phyloP scores from a whole-genome alignment of 2,888 invertebrate genomes.

The Epinotia brunnichana region DNA sequence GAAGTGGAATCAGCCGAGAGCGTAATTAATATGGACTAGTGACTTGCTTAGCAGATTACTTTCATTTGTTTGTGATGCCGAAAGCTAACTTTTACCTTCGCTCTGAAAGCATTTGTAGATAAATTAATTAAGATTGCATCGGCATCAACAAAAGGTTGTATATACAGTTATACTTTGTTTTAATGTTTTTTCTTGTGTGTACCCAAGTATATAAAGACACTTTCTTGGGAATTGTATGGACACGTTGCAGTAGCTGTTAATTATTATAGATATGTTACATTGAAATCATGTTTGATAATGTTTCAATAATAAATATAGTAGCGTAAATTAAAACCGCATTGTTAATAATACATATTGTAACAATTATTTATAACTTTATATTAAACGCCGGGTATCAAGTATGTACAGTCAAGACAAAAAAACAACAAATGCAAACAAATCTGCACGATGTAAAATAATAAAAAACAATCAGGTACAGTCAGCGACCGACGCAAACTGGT shows the following conservation, averaged over 20 bases:
- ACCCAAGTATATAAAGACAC: background rate
- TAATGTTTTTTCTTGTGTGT: background rate
- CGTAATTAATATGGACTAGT: constrained; percentile 75
- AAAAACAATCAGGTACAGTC: constrained; percentile 39
- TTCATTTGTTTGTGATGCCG: constrained; percentile 76
- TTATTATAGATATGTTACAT: background rate
- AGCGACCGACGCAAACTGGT: constrained; percentile 57
- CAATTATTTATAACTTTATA: background rate
- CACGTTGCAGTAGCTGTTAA: background rate
- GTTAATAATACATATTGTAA: background rate
- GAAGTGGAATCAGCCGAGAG: constrained; percentile 66
- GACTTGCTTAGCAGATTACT: constrained; percentile 67
- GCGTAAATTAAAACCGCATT: background rate
- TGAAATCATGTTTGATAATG: background rate
- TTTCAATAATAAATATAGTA: background rate
- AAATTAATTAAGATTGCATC: constrained; percentile 32
- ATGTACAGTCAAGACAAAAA: background rate
- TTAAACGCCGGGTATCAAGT: background rate
- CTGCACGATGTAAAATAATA: constrained; percentile 46
- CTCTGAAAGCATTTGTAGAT: constrained; percentile 58
- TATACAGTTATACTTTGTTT: constrained; percentile 10
- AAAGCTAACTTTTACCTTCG: constrained; percentile 81
- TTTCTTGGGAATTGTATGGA: background rate
- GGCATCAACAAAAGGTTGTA: constrained; percentile 26
- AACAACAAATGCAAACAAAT: constrained; percentile 20